These are phyloP conservation scores for Drosophila obscura DNA, from an alignment of 1,140 invertebrate species.

Conservation along the genomic window DNA sequence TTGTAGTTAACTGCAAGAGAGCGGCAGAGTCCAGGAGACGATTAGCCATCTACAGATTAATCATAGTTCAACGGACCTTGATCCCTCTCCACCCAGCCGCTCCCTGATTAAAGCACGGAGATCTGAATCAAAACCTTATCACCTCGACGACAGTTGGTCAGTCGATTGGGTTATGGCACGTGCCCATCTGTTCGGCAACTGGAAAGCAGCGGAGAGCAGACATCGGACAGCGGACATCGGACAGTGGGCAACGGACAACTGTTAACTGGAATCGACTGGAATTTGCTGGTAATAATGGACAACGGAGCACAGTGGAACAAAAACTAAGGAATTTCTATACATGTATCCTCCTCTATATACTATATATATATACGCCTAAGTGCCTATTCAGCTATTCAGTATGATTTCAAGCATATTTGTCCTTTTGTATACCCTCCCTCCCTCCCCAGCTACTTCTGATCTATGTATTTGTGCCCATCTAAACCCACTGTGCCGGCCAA, in stretches of 20 bases:
- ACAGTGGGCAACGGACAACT: conserved; percentile 6
- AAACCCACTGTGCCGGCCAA: conserved; percentile 10
- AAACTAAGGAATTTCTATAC: background rate
- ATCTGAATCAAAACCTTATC: conserved; percentile 57
- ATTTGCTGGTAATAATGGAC: too few relatives aligned
- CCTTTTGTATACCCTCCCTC: background rate
- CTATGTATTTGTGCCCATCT: background rate
- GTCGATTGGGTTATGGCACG: conserved; percentile 28
- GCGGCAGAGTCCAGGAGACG: conserved; percentile 1
- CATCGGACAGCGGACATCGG: background rate
- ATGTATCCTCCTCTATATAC: too few relatives aligned
- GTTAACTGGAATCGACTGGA: background rate
- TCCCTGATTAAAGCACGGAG: conserved; percentile 8
- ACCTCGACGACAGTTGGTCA: conserved; percentile 36
- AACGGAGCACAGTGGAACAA: background rate
- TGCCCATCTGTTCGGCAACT: conserved; percentile 14
- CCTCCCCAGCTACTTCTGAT: background rate
- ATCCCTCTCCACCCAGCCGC: conserved; percentile 10
- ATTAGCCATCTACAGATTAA: conserved; percentile 32
- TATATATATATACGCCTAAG: too few relatives aligned
- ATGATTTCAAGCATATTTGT: background rate
- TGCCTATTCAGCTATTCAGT: too few relatives aligned
- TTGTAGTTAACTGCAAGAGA: conserved; percentile 46
- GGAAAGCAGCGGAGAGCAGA: too few relatives aligned
- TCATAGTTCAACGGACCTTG: conserved; percentile 48